Percentiles rank a stretch among this genome's conserved stretches.
Evolutionary conservation across 2,888 invertebrate species (phyloP).

Genomic region (Tethea ocularis): DNA sequence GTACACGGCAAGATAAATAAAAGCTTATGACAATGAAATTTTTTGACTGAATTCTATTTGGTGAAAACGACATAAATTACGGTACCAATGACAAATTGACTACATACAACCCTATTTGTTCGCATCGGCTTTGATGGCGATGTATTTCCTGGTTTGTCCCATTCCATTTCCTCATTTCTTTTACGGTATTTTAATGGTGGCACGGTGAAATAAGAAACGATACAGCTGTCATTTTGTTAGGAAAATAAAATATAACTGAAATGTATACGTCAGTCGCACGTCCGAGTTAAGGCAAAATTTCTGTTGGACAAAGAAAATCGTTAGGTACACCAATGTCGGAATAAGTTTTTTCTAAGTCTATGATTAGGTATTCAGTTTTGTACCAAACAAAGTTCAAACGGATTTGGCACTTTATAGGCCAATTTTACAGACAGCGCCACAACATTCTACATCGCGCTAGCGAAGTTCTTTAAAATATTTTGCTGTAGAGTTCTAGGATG

Average conservation of each 20-base stretch:
- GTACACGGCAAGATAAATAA: too few relatives aligned
- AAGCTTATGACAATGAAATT: too few relatives aligned
- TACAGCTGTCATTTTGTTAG: not conserved
- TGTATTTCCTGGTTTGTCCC: not conserved
- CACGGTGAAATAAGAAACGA: not conserved
- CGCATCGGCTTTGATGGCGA: not conserved
- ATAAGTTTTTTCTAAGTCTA: too few relatives aligned
- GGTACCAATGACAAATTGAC: not conserved
- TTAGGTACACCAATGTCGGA: too few relatives aligned
- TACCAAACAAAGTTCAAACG: too few relatives aligned
- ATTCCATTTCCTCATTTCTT: not conserved
- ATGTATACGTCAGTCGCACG: not conserved
- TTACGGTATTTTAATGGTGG: slow-evolving; percentile 3
- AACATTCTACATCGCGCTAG: too few relatives aligned
- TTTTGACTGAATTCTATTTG: not conserved
- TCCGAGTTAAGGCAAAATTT: not conserved
- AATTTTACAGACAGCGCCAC: too few relatives aligned
- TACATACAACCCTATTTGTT: not conserved
- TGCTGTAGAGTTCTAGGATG: too few relatives aligned
- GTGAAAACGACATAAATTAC: not conserved
- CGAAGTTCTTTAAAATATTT: too few relatives aligned
- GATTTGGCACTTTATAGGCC: too few relatives aligned
- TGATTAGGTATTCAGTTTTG: too few relatives aligned
- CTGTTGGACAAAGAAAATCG: too few relatives aligned
- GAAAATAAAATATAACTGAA: not conserved